Evolutionary conservation across 2,797 vertebrate species (phyloP), one percentile per base, ranked within the genome.

Genomic region (Gymnothorax reevesii): DNA sequence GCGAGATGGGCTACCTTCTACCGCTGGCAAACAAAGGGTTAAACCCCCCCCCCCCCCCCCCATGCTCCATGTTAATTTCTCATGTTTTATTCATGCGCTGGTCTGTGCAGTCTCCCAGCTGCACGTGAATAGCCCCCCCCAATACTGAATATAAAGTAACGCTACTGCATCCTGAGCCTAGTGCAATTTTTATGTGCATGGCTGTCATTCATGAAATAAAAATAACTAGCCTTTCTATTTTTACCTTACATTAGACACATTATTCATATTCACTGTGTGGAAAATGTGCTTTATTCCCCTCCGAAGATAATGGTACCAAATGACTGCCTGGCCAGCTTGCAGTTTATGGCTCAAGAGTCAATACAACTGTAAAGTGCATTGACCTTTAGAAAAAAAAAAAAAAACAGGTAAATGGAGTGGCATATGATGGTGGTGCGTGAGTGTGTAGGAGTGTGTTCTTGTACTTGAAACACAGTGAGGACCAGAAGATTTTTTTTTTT

Each of bases 21-120:
- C 77, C 25, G 17, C 49, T 2, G 27, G 77, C 15, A 54, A 52
- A 80, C 25, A 52, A 33, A 8, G 77, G 77, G 77, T 80, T 80
- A 80, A 80, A 55, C 7, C 49, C 4, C 8, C 77, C 73, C 49
- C 13, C 20, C 55, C 42, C 12, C 75, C 55, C 77, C 77, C 55
- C 77, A 12, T 52, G 20, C 77, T 80, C 77, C 20, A 80, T 80
- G 22, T 80, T 80, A 80, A 80, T 80, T 55, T 49, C 77, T 80
- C 77, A 80, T 80, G 77, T 80, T 80, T 80, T 80, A 80, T 80
- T 80, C 77, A 80, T 80, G 77, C 77, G 9, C 4, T 80, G 77
- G 9, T 80, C 55, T 52, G 49, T 52, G 54, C n/a, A 0, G 49
- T 55, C 52, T 42, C 69, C 33, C 33, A 49, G 27, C 73, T 80